Evolutionary conservation across 2,113 vertebrate species (phyloP), one percentile per base, ranked within the genome.

Genomic region (Prinia subflava): DNA sequence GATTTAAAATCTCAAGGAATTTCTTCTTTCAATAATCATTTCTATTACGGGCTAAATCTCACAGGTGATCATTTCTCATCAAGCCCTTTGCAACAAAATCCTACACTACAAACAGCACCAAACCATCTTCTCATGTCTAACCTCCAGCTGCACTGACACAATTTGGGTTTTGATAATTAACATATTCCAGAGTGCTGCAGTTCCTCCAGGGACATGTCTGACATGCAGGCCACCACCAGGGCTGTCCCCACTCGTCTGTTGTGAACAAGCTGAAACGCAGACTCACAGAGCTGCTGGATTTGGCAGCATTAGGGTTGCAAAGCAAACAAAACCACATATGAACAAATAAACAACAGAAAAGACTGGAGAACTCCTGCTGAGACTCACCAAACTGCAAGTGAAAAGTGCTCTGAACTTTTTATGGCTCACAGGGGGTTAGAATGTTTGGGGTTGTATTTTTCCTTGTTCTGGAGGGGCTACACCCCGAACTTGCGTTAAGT

Each of bases 401-500:
- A 42, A 73, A 67, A 74, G 71, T 5, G 44, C 55, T 63, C 59
- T 39, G 71, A 94, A 67, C 80, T 39, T 39, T 42, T 86, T 25
- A 46, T 2, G 55, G 88, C 27, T 92, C 89, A 59, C 57, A 44
- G 30, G 6, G 74, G 49, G n/a, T 55, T 74, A 69, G 67, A 85
- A 50, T 7, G 65, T 46, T 85, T 63, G 12, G 44, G 0, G 23
- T 44, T 78, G 44, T 53, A 3, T 56, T 94, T 62, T 63, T 27
- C 30, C 73, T 71, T 65, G 46, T 65, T 95, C 91, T 71, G 62
- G 60, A 94, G 56, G 56, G 87, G 80, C 83, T 96, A 81, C 73
- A 53, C 78, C 81, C 86, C 59, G 16, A 96, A 96, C 85, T 88
- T 8, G 56, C 5, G 56, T 73, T 81, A 95, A 96, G 62, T 39